Evolutionary conservation across 2,888 invertebrate genomes (phyloP), one percentile per base, ranked within the genome.

Genomic region (Pyralis farinalis): DNA sequence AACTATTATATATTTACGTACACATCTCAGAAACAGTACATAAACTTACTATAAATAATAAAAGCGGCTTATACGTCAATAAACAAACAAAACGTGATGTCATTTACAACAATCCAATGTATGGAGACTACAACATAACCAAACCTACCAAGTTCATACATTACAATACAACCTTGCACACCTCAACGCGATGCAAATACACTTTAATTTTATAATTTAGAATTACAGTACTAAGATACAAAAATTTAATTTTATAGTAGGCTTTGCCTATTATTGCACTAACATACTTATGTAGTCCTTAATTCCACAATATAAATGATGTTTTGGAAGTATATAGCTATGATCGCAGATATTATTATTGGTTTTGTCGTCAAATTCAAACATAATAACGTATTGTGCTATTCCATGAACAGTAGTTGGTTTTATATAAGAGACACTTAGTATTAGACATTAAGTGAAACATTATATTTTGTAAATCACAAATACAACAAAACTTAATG

Each of bases 231-330:
- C 77, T 84, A 80, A 72, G 66, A 80, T 85, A 84, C 79, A 85
- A 84, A 77, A 78, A 59, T 69, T 71, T 70, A 62, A 70, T 64
- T 72, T 74, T 76, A 80, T 69, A 57, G 68, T 79, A 86, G 88
- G 88, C 88, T 88, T 84, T 84, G 88, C 88, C 88, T 69, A 63
- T 84, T 88, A 88, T 88, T 88, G 88, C 88, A 88, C 88, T 83
- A 79, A 75, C 68, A 73, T 72, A 80, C 70, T 82, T 80, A 79
- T 75, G 73, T 80, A 75, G 45, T 46, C 73, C 71, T 71, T 16
- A 3, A 16, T 72, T 74, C 68, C 64, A 77, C 71, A 70, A 40
- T 39, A 25, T 61, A 62, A 63, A 71, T 75, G 75, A 79, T 75
- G 72, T 74, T 72, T 71, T 70, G 74, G 74, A 82, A 78, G 78